These are phyloP conservation scores for Triplophysa rosa DNA, from an alignment of 2,113 vertebrate genomes.

Conservation along the genomic window DNA sequence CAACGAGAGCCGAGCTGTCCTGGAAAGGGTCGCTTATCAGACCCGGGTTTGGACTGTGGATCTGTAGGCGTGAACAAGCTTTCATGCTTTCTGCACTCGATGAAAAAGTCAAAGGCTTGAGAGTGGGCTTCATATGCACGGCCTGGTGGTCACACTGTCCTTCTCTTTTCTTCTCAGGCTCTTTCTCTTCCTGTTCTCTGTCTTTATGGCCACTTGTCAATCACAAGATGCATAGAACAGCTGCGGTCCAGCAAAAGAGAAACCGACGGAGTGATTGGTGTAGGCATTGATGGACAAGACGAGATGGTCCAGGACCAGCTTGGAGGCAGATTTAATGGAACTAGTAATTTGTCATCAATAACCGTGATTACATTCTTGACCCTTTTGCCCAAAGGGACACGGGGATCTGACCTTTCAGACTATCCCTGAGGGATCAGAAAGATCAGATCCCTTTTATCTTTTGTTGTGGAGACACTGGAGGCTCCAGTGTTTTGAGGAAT, in stretches of 20 bases:
- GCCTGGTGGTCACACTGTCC: conserved; percentile 58
- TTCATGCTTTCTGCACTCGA: conserved; percentile 64
- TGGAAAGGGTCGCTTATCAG: conserved; percentile 41
- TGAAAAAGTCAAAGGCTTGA: conserved; percentile 69
- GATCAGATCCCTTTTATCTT: conserved; percentile 34
- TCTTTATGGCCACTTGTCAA: conserved; percentile 42
- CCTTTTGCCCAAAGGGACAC: conserved; percentile 43
- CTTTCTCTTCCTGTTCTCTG: background rate
- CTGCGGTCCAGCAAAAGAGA: conserved; percentile 51
- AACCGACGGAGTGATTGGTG: conserved; percentile 59
- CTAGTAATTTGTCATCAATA: conserved; percentile 64
- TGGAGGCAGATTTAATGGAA: conserved; percentile 53
- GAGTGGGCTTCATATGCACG: conserved; percentile 65
- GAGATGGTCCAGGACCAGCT: conserved; percentile 46
- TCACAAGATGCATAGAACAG: conserved; percentile 69
- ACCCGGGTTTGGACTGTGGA: conserved; percentile 55
- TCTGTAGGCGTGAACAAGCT: conserved; percentile 56
- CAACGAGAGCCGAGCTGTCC: conserved; percentile 61
- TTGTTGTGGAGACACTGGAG: conserved; percentile 36
- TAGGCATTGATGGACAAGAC: conserved; percentile 48
- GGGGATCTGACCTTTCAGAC: conserved; percentile 48
- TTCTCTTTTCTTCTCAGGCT: conserved; percentile 44
- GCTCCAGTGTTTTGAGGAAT: background rate
- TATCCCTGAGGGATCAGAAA: conserved; percentile 37
- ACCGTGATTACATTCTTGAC: conserved; percentile 59